These are phyloP conservation scores for Mactra quadrangularis DNA, from an alignment of 1,140 invertebrate genomes.

Conservation along the genomic window DNA sequence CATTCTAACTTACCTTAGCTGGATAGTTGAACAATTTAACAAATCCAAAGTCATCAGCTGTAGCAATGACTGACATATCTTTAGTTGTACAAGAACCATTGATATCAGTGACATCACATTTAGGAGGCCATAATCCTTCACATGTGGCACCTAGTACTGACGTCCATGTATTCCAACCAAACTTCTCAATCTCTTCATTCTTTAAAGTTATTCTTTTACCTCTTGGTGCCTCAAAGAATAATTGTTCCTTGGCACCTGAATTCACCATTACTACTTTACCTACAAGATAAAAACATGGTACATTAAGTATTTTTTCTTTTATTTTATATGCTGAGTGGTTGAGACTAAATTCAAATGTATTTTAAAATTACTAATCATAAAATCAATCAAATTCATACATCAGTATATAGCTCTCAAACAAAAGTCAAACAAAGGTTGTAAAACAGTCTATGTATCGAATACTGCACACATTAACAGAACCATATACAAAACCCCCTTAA, in stretches of 20 bases:
- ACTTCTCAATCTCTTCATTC: constrained; percentile 81
- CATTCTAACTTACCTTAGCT: constrained; percentile 79
- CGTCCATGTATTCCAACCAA: constrained; percentile 82
- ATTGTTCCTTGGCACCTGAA: constrained; percentile 83
- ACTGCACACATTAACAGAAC: no score
- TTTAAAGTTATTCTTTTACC: constrained; percentile 80
- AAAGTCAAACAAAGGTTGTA: no score
- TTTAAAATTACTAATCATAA: no score
- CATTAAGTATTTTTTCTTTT: no score
- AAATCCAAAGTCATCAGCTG: constrained; percentile 84
- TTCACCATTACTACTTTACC: constrained; percentile 84
- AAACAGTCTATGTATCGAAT: no score
- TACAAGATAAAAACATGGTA: constrained; percentile 56
- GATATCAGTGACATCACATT: constrained; percentile 83
- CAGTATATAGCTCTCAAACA: no score
- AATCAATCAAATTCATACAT: no score
- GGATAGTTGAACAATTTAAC: constrained; percentile 84
- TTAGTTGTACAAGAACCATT: constrained; percentile 80
- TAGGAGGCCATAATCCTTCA: constrained; percentile 83
- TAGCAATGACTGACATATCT: constrained; percentile 80
- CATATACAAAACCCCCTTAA: no score
- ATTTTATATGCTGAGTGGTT: no score
- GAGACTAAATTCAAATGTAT: no score
- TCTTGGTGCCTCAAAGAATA: constrained; percentile 84
- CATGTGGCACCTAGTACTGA: constrained; percentile 81